Base-by-base conservation (phyloP, 2,797 vertebrate genomes). In the Pangasius krempfi region DNA sequence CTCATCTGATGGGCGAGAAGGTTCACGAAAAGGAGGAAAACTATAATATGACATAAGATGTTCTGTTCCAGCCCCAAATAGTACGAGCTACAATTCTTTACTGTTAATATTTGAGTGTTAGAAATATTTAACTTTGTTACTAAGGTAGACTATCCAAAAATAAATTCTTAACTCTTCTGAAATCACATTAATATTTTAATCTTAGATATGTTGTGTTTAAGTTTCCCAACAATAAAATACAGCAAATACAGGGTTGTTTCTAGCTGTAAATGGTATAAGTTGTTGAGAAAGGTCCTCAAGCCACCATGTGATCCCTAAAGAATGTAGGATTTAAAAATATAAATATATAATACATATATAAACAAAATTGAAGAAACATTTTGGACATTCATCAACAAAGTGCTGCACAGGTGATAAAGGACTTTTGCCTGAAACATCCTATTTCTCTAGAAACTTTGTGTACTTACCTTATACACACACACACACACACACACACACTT, bases 261-360 rank as follows among this genome's bases (percentile, higher is more conserved):
- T 1, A 68, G 37, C 30, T 37, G 6, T 70, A 70, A 70, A 70
- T 7, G 30, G 20, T 70, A 37, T 16, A 25, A 50, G 9, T 20
- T 40, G 37, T 73, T 40, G 3, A 44, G 14, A 2, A 72, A 73
- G 8, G 18, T 73, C 37, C 12, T 44, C 37, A 44, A 40, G 37
- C 40, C 4, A 44, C 40, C 40, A 47, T 0, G 4, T 50, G 44
- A 25, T 50, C 44, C 40, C 12, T 76, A 4, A 70, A 70, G 5
- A 70, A 70, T 70, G 68, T 20, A 70, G 33, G 68, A 70, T 70
- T 70, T 37, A 70, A 33, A 68, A 68, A 70, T 70, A 70, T 30
- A 68, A 68, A 30, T 68, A 68, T 30, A 68, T 68, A 22, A 30
- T 68, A 33, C 33, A 25, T 18, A 76, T 76, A 76, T 12, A 47